Evolutionary conservation across 2,797 vertebrate genomes (phyloP).

Genomic region (Acanthornis magna): DNA sequence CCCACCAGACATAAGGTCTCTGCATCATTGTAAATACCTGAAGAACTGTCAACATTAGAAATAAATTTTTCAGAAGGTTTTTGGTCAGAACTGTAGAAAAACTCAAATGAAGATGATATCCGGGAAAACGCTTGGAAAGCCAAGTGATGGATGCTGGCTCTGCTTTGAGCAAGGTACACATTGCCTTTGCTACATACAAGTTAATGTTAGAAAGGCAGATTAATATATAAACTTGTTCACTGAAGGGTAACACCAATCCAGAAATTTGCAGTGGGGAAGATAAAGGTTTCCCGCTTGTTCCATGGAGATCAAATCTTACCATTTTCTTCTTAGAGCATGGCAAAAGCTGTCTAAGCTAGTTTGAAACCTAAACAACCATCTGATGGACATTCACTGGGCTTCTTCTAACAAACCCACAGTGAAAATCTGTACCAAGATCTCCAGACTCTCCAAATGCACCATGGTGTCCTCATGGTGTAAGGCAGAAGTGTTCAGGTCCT

Average conservation of each 20-base stretch:
- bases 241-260: neutral
- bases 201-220: constrained; percentile 41
- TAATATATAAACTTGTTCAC: constrained; percentile 59
- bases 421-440: neutral
- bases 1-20: neutral
- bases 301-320: neutral
- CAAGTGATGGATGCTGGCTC: neutral
- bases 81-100: neutral
- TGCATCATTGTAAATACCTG: neutral
- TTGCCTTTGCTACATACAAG: neutral
- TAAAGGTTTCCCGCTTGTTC: neutral
- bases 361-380: neutral
- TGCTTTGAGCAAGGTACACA: neutral
- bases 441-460: neutral
- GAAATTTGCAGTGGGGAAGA: neutral
- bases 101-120: neutral
- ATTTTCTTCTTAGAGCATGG: neutral
- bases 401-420: neutral
- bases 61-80: neutral
- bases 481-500: neutral
- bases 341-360: neutral
- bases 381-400: neutral
- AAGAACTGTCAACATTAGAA: neutral
- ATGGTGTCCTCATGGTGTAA: neutral
- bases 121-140: neutral